Evolutionary conservation across 2,888 invertebrate species (phyloP).

Genomic region (Sthenelais limicola): DNA sequence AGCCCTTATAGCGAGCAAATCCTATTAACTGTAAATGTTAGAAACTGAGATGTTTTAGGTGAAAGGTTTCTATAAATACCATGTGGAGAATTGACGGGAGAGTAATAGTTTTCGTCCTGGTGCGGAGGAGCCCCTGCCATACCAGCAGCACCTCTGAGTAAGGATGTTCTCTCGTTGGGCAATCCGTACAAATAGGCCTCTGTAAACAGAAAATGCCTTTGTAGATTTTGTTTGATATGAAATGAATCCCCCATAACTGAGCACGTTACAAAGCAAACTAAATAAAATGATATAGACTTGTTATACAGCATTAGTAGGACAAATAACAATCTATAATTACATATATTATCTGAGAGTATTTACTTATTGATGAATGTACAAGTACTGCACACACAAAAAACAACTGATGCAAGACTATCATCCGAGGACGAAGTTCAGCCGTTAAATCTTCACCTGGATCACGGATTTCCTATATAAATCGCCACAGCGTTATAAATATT

Average conservation of each 20-base stretch:
- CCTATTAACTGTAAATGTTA: no score
- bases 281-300: neutral
- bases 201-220: neutral
- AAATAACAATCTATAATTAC: neutral
- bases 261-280: neutral
- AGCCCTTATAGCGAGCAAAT: no score
- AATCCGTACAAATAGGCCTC: slow-evolving; percentile 18
- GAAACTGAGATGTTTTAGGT: neutral
- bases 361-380: neutral
- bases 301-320: no score
- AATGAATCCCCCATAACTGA: neutral
- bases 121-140: neutral
- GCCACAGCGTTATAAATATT: no score
- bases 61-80: neutral
- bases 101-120: slow-evolving; percentile 42
- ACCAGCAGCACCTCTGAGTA: slow-evolving; percentile 16
- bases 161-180: slow-evolving; percentile 30
- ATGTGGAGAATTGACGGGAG: slow-evolving; percentile 36
- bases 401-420: no score
- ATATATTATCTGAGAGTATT: neutral
- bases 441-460: no score
- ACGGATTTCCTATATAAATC: no score
- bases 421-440: no score
- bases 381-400: no score
- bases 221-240: neutral